A percentile compares a stretch with the other conserved stretches of the same genome.
phyloP scores from a whole-genome alignment of 2,113 vertebrate genomes.

The Ancistrus triradiatus region DNA sequence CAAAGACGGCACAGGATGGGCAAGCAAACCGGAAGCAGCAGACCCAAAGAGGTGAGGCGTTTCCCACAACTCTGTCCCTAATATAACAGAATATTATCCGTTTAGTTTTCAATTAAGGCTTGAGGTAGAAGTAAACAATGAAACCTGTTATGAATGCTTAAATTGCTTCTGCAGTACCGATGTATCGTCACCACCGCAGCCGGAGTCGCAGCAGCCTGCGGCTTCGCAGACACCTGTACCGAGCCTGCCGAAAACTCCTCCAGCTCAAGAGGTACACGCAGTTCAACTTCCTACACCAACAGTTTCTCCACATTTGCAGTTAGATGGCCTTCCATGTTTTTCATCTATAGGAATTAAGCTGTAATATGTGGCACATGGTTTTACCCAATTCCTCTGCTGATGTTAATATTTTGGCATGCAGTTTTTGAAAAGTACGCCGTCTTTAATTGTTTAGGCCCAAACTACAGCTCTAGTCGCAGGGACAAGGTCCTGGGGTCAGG shows the following conservation, averaged over 20 bases:
- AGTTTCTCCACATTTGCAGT: no score
- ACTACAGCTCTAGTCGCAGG: constrained; percentile 77
- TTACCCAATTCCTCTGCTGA: background rate
- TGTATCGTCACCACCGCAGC: constrained; percentile 87
- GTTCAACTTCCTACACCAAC: background rate
- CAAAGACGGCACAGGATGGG: constrained; percentile 98
- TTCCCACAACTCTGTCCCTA: no score
- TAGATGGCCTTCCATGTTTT: no score
- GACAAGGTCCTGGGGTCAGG: constrained; percentile 90
- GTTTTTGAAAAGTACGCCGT: background rate
- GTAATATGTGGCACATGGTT: no score
- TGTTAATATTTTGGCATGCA: background rate
- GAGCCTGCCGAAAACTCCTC: constrained; percentile 84
- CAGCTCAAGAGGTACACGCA: constrained; percentile 83
- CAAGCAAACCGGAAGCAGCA: constrained; percentile 92
- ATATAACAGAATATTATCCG: no score
- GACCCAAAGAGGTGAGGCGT: constrained; percentile 89
- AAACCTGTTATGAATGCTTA: no score
- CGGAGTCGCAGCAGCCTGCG: constrained; percentile 89
- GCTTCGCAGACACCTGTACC: constrained; percentile 86
- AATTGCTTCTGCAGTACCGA: constrained; percentile 75
- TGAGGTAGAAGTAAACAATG: no score
- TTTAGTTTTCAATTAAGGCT: no score
- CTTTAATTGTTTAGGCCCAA: constrained; percentile 52
- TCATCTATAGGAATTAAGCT: no score